phyloP scores from a whole-genome alignment of 1,140 invertebrate species.

The Ceratina japonica region DNA sequence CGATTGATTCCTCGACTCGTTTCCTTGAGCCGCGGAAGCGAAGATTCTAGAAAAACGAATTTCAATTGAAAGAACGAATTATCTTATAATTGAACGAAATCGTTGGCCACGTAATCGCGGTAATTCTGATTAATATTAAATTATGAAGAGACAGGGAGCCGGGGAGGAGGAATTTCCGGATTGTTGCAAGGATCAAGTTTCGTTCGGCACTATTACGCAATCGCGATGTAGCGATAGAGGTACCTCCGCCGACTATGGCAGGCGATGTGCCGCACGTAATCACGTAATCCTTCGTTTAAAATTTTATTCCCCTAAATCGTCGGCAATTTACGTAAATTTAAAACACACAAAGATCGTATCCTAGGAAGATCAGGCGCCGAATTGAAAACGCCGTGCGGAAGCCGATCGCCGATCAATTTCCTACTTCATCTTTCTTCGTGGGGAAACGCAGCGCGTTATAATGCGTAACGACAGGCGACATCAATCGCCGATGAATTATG shows the following conservation, averaged over 20 bases:
- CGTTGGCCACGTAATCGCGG: no score
- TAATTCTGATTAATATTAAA: background rate
- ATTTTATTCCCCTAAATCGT: background rate
- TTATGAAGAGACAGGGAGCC: background rate
- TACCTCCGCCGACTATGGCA: background rate
- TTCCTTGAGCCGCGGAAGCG: background rate
- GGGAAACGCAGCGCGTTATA: no score
- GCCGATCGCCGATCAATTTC: no score
- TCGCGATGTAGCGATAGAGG: background rate
- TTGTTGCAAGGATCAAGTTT: constrained; percentile 11
- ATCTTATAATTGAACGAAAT: no score
- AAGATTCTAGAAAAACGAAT: no score
- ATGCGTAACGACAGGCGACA: no score
- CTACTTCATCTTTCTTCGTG: no score
- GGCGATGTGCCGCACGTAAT: constrained; percentile 17
- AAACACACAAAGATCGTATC: background rate
- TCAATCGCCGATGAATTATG: no score
- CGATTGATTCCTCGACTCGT: background rate
- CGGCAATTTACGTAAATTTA: background rate
- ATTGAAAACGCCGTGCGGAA: no score
- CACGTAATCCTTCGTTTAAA: background rate
- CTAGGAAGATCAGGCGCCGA: no score
- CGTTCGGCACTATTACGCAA: constrained; percentile 17
- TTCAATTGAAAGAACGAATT: no score
- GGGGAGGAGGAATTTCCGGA: constrained; percentile 12